Base-by-base conservation (phyloP, 2,113 vertebrate species). In the Diadophis punctatus region DNA sequence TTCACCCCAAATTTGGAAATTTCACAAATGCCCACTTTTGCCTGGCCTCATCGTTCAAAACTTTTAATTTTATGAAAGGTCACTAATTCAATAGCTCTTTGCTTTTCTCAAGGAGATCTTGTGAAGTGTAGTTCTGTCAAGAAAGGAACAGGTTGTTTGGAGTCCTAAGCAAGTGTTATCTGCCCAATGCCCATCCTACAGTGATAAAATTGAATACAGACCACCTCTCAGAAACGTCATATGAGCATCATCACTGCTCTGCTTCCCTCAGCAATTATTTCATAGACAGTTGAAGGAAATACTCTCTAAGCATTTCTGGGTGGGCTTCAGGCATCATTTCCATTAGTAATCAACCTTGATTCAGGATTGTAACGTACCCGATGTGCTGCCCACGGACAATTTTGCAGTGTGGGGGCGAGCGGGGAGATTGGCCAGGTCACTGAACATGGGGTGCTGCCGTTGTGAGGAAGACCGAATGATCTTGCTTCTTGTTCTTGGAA, bases 371-470 rank as follows among this genome's bases (percentile, higher is more conserved):
- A 80, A 46, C 84, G 2, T 95, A 98, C 98, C 97, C 85, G 97
- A 90, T 86, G 48, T 89, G 91, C 89, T 96, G 95, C 56, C 90
- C 0, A 74, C 91, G 5, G 56, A 52, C 39, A 39, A 23, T 53
- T 94, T 97, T 27, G 97, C 94, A 0, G 97, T 97, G 90, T 96
- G 97, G 0, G 97, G 94, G 25, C 92, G 94, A 0, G 34, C 84
- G 2, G 94, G 92, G n/a, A 94, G 95, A 39, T n/a, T 39, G 3
- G 88, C 0, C 1, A 4, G 1, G 46, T 90, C 25, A 0, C 11
- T 2, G 18, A 90, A 2, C 0, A 60, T 52, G 23, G 39, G 86
- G 1, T 49, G 95, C 30, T 93, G 53, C 87, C 53, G 56, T 9
- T 88, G 93, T 1, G 22, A 23, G 0, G 91, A 94, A 4, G 80